Base-by-base conservation (phyloP, 1,140 invertebrate genomes). In the Dryas iulia region DNA sequence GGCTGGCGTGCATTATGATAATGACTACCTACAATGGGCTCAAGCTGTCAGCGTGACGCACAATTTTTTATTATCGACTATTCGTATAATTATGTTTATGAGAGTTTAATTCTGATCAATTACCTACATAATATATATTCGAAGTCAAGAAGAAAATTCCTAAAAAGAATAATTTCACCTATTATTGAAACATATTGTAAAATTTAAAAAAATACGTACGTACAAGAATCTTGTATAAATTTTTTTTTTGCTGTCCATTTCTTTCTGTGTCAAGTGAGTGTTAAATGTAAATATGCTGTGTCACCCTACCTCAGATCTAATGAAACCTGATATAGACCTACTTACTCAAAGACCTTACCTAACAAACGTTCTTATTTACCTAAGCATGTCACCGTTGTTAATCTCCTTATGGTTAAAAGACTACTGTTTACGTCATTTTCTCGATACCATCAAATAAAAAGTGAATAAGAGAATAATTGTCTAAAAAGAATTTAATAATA, bases 71-170 rank as follows among this genome's bases (percentile, higher is more conserved):
- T 18, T 59, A 68, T 58, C 14, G 53, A 23, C 33, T 68, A 57
- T 68, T 62, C 66, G 61, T 62, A 62, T n/a, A n/a, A n/a, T 67
- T 57, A 67, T 28, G 39, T 31, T 47, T 30, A 56, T 60, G 33
- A 59, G 61, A 56, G 59, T 3, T 53, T 14, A 54, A 61, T 60
- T 56, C 30, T 56, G 59, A 58, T 67, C 66, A 61, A 59, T 24
- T 5, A 35, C 8, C 12, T n/a, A n/a, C 47, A 10, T 14, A 7
- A 25, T 21, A 4, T 33, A 11, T 2, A 39, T 39, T n/a, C 5
- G 5, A 12, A 14, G 3, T 12, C 33, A 39, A 39, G 5, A 39
- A 7, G 33, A 4, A 39, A 6, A 39, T 39, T 39, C 14, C n/a
- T 6, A 39, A 39, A 39, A n/a, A 39, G 5, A 14, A 14, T 18